Conservation (phyloP, 2,113 vertebrate genomes). For the Mastomys coucha region DNA sequence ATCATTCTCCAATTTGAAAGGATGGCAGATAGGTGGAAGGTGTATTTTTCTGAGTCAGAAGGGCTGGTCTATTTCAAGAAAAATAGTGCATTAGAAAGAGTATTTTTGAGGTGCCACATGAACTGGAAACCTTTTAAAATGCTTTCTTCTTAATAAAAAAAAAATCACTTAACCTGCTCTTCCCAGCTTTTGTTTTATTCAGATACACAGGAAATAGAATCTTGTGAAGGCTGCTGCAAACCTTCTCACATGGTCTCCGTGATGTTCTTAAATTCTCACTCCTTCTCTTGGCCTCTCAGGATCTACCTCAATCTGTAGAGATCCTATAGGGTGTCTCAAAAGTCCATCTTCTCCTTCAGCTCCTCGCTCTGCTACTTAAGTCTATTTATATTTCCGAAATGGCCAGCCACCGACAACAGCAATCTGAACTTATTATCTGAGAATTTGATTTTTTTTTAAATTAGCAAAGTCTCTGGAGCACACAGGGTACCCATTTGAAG, state of each 20-base stretch:
- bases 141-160: not conserved
- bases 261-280: slow-evolving; percentile 17
- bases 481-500: not conserved
- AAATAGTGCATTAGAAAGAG: not conserved
- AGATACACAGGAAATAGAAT: not conserved
- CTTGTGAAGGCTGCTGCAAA: slow-evolving; percentile 16
- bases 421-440: not conserved
- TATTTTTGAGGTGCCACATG: slow-evolving; percentile 10
- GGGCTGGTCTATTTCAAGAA: slow-evolving; percentile 23
- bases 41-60: slow-evolving; percentile 28
- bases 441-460: slow-evolving; percentile 2
- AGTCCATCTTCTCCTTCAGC: not conserved
- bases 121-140: slow-evolving; percentile 57
- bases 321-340: not conserved
- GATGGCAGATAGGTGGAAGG: not conserved
- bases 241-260: slow-evolving; percentile 10
- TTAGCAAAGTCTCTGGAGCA: not conserved
- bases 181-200: slow-evolving; percentile 16
- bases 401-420: not conserved
- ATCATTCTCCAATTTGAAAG: slow-evolving; percentile 53
- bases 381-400: not conserved
- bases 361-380: not conserved
- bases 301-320: not conserved
- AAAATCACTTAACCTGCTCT: slow-evolving; percentile 43
- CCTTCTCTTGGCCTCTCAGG: not conserved